Base-by-base conservation (phyloP, 2,113 vertebrate species). In the Cebidichthys violaceus region DNA sequence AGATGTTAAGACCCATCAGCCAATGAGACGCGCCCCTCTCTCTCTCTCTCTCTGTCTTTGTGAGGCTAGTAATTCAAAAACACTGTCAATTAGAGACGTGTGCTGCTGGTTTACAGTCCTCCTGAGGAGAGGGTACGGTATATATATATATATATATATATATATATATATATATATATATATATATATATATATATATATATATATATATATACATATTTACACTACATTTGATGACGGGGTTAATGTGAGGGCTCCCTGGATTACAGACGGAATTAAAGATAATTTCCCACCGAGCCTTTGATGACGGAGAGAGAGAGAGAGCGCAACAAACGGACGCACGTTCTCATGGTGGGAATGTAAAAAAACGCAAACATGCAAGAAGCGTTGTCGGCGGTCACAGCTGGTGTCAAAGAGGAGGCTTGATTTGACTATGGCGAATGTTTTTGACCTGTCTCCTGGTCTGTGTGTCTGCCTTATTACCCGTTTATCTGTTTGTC, bases 181-280 rank as follows among this genome's bases (percentile, higher is more conserved):
- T n/a, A n/a, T n/a, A n/a, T n/a, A n/a, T n/a, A n/a, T n/a, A n/a
- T n/a, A n/a, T n/a, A n/a, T n/a, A n/a, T n/a, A n/a, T n/a, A n/a
- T n/a, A n/a, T n/a, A n/a, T n/a, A n/a, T n/a, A n/a, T n/a, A n/a
- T n/a, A n/a, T n/a, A n/a, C n/a, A n/a, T n/a, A 91, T 90, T 92
- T 91, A 90, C 76, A 52, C 79, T 84, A 60, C 85, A 84, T 86
- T 86, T 88, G 84, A 93, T 91, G 82, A 86, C 4, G 57, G 83
- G 83, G 76, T 93, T 94, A 94, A 95, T 89, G 86, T 92, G 78
- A 90, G 81, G 87, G 84, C 86, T 92, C 69, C 69, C 85, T 92
- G 92, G 87, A 95, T 92, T 93, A 93, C 90, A 89, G 92, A 76
- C 11, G 22, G 71, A 88, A 91, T 93, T 87, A 91, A 86, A 89